phyloP scores from a whole-genome alignment of 1,140 invertebrate genomes.

The Philopotamus ludificatus region DNA sequence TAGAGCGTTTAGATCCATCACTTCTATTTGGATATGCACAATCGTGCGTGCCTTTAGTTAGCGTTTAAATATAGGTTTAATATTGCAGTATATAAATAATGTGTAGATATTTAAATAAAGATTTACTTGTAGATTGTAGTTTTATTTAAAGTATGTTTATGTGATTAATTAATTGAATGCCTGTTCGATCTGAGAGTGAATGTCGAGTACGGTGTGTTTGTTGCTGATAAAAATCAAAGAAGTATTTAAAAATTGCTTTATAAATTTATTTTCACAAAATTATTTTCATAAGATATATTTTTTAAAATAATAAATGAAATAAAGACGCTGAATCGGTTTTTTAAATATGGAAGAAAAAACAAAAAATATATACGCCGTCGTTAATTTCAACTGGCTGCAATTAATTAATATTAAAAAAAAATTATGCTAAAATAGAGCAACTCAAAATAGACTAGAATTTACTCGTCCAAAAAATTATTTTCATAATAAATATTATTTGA shows the following conservation, averaged over 20 bases:
- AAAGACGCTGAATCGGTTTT: not conserved
- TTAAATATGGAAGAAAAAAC: not conserved
- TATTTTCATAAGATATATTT: not conserved
- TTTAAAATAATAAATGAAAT: not conserved
- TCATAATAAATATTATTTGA: conserved; percentile 35
- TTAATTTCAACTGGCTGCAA: too few relatives aligned
- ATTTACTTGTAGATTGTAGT: not conserved
- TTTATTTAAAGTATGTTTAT: not conserved
- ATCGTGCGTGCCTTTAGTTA: too few relatives aligned
- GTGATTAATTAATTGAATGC: not conserved
- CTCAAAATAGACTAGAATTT: conserved; percentile 43
- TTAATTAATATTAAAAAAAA: too few relatives aligned
- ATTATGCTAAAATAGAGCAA: too few relatives aligned
- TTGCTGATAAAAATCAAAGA: not conserved
- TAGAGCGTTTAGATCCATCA: too few relatives aligned
- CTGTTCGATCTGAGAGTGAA: too few relatives aligned
- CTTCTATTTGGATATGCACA: too few relatives aligned
- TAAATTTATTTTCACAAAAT: conserved; percentile 1
- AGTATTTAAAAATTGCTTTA: not conserved
- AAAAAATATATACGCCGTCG: too few relatives aligned
- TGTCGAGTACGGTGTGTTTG: too few relatives aligned
- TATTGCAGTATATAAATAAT: too few relatives aligned
- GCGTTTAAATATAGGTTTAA: too few relatives aligned
- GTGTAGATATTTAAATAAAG: not conserved
- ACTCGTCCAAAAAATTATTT: conserved; percentile 40